A percentile compares a stretch with the other conserved stretches of the same genome.
Conservation (phyloP, 2,113 vertebrate species). For the Suncus etruscus region DNA sequence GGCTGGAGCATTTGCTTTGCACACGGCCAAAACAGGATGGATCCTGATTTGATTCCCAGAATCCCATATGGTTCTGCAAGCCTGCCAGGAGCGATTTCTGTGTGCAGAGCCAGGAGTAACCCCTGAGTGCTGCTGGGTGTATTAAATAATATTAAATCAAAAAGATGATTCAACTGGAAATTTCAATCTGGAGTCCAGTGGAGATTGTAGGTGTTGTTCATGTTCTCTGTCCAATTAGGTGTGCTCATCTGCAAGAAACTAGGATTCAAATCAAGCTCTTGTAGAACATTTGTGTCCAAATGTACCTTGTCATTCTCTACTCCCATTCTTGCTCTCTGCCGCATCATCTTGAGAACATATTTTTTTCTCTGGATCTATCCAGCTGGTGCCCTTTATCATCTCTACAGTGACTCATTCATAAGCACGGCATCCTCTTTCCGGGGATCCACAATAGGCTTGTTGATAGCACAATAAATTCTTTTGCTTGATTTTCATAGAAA, state of each 20-base stretch:
- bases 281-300: neutral
- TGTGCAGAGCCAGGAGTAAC: no score
- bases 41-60: no score
- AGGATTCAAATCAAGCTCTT: slow-evolving; percentile 3
- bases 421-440: slow-evolving; percentile 22
- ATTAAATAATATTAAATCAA: no score
- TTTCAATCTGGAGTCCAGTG: neutral
- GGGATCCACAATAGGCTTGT: slow-evolving; percentile 47
- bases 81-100: no score
- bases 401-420: slow-evolving; percentile 45
- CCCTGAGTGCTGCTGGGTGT: no score
- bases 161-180: no score
- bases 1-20: no score
- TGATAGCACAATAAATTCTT: slow-evolving; percentile 53
- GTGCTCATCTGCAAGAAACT: slow-evolving; percentile 10
- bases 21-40: no score
- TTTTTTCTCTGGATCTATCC: slow-evolving; percentile 6
- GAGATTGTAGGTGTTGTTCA: neutral
- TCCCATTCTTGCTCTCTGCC: neutral
- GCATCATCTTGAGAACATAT: slow-evolving; percentile 46
- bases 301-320: neutral
- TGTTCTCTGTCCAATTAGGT: neutral
- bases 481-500: slow-evolving; percentile 39
- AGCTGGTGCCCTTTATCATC: slow-evolving; percentile 8
- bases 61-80: no score